Evolutionary conservation across 2,797 vertebrate genomes (phyloP), one percentile per base, ranked within the genome.

Genomic region (Anabas testudineus): DNA sequence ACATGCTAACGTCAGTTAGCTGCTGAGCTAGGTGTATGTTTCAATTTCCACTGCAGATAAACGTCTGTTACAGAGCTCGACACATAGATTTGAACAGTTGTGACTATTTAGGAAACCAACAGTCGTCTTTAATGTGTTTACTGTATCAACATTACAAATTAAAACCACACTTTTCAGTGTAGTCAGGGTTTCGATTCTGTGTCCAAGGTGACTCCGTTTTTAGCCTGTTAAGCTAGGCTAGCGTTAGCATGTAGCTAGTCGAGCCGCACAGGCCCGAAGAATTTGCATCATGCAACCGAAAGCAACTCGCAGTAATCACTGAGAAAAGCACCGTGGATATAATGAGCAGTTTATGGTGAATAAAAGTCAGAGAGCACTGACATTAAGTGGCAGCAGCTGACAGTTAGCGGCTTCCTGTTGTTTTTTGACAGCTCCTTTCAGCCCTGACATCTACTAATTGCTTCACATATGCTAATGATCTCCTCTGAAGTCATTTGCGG

Each of bases 161-260:
- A 51, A 7, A 4, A 0, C 3, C 1, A 0, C 0, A 37, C 7
- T 2, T n/a, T 18, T 28, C 4, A 3, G 30, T n/a, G 46, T 71
- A 73, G 53, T 53, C 47, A 30, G 52, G 53, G 66, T 79, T 82
- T 69, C 57, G 71, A 65, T 79, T 80, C 53, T 71, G 64, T 82
- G 85, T 67, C 90, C 91, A 93, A 93, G 91, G 92, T 93, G 91
- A 93, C 91, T 84, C 83, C 47, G 62, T 66, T 41, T 74, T 73
- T 84, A 87, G 85, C 84, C 22, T n/a, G 69, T 56, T 68, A 65
- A 51, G 84, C 78, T 87, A 88, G 62, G 85, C 82, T 81, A 85
- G n/a, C 67, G 1, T 30, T 74, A 68, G 60, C 36, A 1, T 43
- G 19, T 22, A 12, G 24, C 36, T 42, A 60, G n/a, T 30, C 2